phyloP scores from a whole-genome alignment of 2,113 vertebrate species.

The Zosterops borbonicus region DNA sequence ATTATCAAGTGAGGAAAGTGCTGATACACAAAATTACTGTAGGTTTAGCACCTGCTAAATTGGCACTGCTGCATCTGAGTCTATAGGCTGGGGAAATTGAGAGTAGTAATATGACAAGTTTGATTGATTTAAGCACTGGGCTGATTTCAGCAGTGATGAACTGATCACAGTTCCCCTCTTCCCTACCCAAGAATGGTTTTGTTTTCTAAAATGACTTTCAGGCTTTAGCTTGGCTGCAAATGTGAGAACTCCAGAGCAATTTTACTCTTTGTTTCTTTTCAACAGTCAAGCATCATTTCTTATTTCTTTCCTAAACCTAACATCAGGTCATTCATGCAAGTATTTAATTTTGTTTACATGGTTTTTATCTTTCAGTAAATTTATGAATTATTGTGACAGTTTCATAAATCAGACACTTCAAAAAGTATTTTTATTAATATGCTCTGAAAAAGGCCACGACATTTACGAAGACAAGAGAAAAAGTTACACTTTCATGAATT shows the following conservation, averaged over 20 bases:
- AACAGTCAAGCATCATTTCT: neutral
- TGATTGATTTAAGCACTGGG: slow-evolving; percentile 1
- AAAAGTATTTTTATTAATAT: neutral
- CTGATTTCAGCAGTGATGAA: neutral
- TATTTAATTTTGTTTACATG: neutral
- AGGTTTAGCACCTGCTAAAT: slow-evolving; percentile 41
- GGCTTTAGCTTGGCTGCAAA: neutral
- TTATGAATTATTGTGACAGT: neutral
- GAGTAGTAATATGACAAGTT: neutral
- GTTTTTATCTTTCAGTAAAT: neutral
- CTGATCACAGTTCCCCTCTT: neutral
- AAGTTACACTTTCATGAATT: neutral
- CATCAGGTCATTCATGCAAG: neutral
- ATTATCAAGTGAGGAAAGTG: slow-evolving; percentile 25
- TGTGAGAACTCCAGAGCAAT: neutral
- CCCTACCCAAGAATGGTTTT: neutral
- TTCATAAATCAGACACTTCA: neutral
- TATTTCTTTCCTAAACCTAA: neutral
- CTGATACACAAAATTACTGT: slow-evolving; percentile 34
- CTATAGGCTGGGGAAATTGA: neutral
- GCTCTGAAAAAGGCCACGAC: neutral
- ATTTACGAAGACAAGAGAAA: neutral
- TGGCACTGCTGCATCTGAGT: neutral
- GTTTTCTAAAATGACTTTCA: neutral
- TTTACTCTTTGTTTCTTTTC: neutral